Percentiles rank a stretch among this genome's conserved stretches.
These are phyloP conservation scores for Girardia tigrina DNA, from an alignment of 2,888 invertebrate species.

Conservation along the genomic window DNA sequence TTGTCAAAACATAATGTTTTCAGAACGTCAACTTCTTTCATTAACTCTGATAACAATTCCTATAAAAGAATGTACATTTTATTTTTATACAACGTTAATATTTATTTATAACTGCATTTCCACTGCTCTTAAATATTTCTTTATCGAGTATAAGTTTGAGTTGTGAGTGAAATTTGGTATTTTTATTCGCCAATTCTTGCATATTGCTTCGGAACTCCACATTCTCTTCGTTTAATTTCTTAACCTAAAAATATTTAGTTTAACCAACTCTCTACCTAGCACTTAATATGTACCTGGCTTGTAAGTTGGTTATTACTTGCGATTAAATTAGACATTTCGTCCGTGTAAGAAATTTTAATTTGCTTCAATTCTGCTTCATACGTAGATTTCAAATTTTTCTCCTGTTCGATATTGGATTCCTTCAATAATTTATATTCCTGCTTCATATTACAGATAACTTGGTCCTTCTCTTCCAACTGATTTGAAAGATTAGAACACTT, in stretches of 20 bases:
- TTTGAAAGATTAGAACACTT: neutral
- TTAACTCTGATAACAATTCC: neutral
- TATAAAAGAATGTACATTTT: neutral
- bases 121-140: neutral
- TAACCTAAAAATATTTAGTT: neutral
- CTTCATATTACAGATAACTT: neutral
- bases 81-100: neutral
- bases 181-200: neutral
- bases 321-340: neutral
- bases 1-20: neutral
- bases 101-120: neutral
- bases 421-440: neutral
- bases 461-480: neutral
- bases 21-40: neutral
- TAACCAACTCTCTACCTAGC: neutral
- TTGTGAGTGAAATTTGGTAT: neutral
- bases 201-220: neutral
- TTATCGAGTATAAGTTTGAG: neutral
- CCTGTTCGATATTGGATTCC: neutral
- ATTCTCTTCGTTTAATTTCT: neutral
- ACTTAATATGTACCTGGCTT: neutral
- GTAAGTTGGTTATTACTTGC: neutral
- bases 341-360: neutral
- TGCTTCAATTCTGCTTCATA: neutral
- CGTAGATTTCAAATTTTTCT: neutral